Evolutionary conservation across 2,888 invertebrate genomes (phyloP).

Genomic region (Aleiodes leptofemur): DNA sequence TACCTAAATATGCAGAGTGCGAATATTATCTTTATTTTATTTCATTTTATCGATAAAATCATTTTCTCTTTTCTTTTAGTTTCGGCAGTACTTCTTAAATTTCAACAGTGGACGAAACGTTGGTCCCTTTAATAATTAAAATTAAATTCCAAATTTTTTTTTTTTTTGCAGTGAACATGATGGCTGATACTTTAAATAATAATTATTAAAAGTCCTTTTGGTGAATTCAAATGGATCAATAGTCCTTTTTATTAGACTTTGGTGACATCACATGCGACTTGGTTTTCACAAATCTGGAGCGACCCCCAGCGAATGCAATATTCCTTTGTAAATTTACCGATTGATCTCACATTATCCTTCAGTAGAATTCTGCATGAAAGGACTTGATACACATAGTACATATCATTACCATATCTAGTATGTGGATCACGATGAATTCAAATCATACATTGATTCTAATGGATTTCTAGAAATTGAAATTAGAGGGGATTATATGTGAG

Average conservation of each 20-base stretch:
- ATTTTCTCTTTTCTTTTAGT: no score
- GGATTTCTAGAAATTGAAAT: background rate
- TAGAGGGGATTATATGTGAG: no score
- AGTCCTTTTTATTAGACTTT: background rate
- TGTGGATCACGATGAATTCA: background rate
- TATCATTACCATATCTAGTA: background rate
- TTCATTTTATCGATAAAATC: no score
- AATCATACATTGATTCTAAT: slow-evolving; percentile 6
- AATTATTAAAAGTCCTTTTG: background rate
- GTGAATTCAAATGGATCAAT: background rate
- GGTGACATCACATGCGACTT: background rate
- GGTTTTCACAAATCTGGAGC: background rate
- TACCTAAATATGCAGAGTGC: no score
- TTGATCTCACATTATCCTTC: slow-evolving; percentile 30
- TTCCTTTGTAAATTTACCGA: slow-evolving; percentile 41
- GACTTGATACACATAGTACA: background rate
- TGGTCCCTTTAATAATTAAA: no score
- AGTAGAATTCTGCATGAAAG: slow-evolving; percentile 7
- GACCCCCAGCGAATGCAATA: background rate
- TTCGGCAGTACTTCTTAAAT: no score
- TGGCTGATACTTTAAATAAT: no score
- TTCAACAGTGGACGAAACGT: no score
- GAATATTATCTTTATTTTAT: no score
- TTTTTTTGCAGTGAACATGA: no score
- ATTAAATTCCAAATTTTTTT: no score